A percentile compares a stretch with the other conserved stretches of the same genome.
Conservation (phyloP, 2,888 invertebrate genomes). For the Clitarchus hookeri region DNA sequence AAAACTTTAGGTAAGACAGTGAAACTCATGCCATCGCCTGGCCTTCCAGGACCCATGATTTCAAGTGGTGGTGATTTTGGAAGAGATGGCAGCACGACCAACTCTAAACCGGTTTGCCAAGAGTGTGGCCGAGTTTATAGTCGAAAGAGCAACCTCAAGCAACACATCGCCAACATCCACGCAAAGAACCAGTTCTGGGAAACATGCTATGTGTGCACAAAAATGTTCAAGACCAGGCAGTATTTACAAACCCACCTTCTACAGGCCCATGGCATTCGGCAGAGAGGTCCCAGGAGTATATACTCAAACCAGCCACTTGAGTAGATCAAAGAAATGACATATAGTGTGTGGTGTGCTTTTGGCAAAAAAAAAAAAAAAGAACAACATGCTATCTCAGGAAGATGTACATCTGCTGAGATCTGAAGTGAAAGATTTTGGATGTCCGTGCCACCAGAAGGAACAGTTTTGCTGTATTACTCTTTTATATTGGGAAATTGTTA, state of each 20-base stretch:
- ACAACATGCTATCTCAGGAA: too few species aligned
- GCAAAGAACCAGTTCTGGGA: conserved; percentile 70
- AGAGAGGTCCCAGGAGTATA: conserved; percentile 57
- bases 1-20: background rate
- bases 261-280: conserved; percentile 74
- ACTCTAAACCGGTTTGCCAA: conserved; percentile 48
- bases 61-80: conserved; percentile 33
- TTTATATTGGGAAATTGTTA: too few species aligned
- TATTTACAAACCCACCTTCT: conserved; percentile 77
- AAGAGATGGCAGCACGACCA: conserved; percentile 17
- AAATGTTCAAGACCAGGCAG: conserved; percentile 76
- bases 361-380: too few species aligned
- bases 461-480: too few species aligned
- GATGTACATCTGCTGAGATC: too few species aligned
- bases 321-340: background rate
- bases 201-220: conserved; percentile 73
- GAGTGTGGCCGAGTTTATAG: conserved; percentile 51
- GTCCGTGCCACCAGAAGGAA: too few species aligned
- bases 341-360: too few species aligned
- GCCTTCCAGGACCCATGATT: conserved; percentile 41
- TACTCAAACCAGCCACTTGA: background rate
- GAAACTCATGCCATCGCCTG: conserved; percentile 40
- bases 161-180: conserved; percentile 78
- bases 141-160: conserved; percentile 69
- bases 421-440: too few species aligned